Evolutionary conservation across 2,888 invertebrate genomes (phyloP).

Genomic region (Callyntrura guangdongensis): DNA sequence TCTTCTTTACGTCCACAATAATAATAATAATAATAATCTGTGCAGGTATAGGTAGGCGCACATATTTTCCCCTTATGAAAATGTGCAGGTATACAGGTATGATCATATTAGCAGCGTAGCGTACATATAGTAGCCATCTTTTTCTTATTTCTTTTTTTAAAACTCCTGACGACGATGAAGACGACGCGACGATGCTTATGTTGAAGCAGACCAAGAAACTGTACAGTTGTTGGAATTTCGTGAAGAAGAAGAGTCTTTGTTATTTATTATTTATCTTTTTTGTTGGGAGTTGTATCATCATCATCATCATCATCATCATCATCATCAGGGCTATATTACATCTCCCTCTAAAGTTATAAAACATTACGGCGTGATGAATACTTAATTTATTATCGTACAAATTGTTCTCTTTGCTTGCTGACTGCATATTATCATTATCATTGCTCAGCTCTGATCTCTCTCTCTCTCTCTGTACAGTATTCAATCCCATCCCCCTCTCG

Average conservation of each 20-base stretch:
- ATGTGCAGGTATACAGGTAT: background rate
- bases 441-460: background rate
- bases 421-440: constrained; percentile 30
- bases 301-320: background rate
- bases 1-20: constrained; percentile 12
- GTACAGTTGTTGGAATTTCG: constrained; percentile 67
- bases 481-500: too few species aligned
- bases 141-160: constrained; percentile 29
- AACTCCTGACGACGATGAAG: constrained; percentile 4
- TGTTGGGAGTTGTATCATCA: background rate
- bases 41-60: too few species aligned
- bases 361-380: constrained; percentile 72
- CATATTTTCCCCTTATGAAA: background rate
- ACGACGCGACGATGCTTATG: constrained; percentile 38
- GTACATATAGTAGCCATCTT: background rate
- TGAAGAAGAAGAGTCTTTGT: constrained; percentile 54
- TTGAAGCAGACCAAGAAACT: constrained; percentile 16
- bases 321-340: constrained; percentile 4
- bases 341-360: constrained; percentile 38
- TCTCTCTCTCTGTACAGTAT: background rate
- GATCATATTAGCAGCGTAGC: background rate
- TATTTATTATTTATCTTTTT: constrained; percentile 1
- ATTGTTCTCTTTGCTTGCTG: constrained; percentile 27
- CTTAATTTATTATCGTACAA: constrained; percentile 71
- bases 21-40: too few species aligned